phyloP scores from a whole-genome alignment of 2,113 vertebrate species.

The Aldabrachelys gigantea region DNA sequence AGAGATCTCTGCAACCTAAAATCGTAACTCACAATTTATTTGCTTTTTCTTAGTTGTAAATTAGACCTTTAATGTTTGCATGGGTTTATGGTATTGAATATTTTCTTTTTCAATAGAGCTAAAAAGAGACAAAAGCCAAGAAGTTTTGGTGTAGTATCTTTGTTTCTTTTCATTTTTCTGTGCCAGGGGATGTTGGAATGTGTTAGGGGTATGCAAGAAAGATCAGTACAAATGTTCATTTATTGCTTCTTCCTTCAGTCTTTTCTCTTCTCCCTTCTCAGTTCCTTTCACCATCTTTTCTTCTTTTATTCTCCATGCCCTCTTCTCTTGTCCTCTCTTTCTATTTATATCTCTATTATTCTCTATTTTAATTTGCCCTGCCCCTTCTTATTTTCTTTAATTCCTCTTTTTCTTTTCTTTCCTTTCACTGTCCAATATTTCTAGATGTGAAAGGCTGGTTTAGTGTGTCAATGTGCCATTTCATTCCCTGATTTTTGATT shows the following conservation, averaged over 20 bases:
- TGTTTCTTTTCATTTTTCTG: not conserved
- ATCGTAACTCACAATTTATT: slow-evolving; percentile 43
- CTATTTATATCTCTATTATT: not conserved
- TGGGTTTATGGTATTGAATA: slow-evolving; percentile 41
- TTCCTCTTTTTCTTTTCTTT: rapidly evolving
- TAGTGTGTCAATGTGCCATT: slow-evolving; percentile 52
- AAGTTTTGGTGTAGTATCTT: not conserved
- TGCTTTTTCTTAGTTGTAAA: slow-evolving; percentile 36
- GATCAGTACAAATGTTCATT: not conserved
- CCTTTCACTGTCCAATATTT: not conserved
- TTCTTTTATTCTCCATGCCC: not conserved
- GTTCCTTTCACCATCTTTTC: not conserved
- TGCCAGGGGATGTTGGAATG: not conserved
- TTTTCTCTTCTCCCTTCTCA: not conserved
- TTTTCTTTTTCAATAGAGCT: not conserved
- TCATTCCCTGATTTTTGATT: slow-evolving; percentile 52
- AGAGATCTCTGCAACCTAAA: slow-evolving; percentile 20
- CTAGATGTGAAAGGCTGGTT: slow-evolving; percentile 34
- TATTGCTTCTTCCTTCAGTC: not conserved
- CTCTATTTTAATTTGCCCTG: not conserved
- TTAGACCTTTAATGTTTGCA: slow-evolving; percentile 50
- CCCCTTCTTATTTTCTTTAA: not conserved
- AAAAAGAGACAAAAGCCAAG: slow-evolving; percentile 1
- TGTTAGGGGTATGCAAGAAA: not conserved
- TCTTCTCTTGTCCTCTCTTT: not conserved